Evolutionary conservation across 2,888 invertebrate genomes (phyloP).

Genomic region (Ceramica pisi): DNA sequence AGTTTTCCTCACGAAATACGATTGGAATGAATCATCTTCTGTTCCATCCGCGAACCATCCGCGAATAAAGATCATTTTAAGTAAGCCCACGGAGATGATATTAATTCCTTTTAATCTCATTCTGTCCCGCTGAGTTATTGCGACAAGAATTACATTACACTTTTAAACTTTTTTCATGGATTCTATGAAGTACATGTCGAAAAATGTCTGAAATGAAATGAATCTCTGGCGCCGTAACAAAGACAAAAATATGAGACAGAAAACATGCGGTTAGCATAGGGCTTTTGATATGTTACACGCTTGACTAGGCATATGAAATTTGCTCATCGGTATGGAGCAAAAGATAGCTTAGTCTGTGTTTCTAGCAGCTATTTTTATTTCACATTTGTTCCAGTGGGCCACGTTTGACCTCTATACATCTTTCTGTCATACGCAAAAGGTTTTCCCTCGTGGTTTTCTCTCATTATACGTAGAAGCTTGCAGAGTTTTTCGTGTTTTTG

Average conservation of each 20-base stretch:
- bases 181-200: not conserved
- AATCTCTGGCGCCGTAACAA: not conserved
- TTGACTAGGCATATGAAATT: conserved; percentile 37
- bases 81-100: conserved; percentile 18
- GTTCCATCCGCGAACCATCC: conserved; percentile 12
- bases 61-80: conserved; percentile 32
- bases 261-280: conserved; percentile 32
- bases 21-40: conserved; percentile 37
- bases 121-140: conserved; percentile 35
- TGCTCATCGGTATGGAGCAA: conserved; percentile 35
- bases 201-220: conserved; percentile 16
- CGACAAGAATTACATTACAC: conserved; percentile 40
- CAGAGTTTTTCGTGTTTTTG: conserved; percentile 22
- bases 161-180: conserved; percentile 28
- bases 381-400: conserved; percentile 28
- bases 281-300: conserved; percentile 40
- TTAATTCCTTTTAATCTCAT: conserved; percentile 40
- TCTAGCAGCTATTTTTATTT: conserved; percentile 28
- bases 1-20: conserved; percentile 24
- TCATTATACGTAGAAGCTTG: conserved; percentile 38
- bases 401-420: conserved; percentile 45
- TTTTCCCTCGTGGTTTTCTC: conserved; percentile 47
- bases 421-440: conserved; percentile 49
- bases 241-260: conserved; percentile 22
- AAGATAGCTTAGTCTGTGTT: conserved; percentile 17